These are phyloP conservation scores for Pentamera pediparva DNA, from an alignment of 53 echinoderm and acorn worm genomes.

Conservation along the genomic window DNA sequence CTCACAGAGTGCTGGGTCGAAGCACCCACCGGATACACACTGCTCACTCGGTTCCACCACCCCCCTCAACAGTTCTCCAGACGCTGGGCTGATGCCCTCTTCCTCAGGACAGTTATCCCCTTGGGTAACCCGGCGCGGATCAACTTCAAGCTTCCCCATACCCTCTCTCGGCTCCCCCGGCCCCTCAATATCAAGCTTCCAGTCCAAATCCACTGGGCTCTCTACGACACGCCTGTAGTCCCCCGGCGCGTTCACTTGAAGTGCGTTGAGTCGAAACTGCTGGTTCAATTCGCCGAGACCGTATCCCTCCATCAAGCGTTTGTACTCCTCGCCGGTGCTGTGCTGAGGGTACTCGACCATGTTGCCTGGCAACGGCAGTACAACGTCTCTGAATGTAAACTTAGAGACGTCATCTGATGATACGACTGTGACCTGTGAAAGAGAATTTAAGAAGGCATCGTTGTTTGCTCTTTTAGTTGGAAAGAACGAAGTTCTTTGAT, in stretches of 20 bases:
- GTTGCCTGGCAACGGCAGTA: slow-evolving; percentile 88
- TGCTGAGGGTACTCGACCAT: slow-evolving; percentile 63
- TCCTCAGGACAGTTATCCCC: too few species aligned
- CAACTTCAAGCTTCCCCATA: neutral
- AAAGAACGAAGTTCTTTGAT: too few species aligned
- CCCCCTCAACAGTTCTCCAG: too few species aligned
- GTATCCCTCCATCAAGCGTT: slow-evolving; percentile 33
- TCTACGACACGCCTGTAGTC: slow-evolving; percentile 66
- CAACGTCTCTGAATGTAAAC: slow-evolving; percentile 55
- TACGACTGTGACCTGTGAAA: slow-evolving; percentile 47
- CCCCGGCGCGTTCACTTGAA: slow-evolving; percentile 78
- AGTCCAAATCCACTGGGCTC: slow-evolving; percentile 38
- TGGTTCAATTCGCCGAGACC: slow-evolving; percentile 43
- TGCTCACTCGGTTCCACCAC: too few species aligned
- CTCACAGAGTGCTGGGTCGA: too few species aligned
- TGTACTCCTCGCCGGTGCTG: slow-evolving; percentile 46
- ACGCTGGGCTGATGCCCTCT: too few species aligned
- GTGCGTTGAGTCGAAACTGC: slow-evolving; percentile 52
- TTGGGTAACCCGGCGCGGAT: too few species aligned
- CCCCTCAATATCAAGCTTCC: neutral
- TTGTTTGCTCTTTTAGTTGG: too few species aligned
- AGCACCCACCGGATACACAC: too few species aligned
- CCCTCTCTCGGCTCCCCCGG: neutral
- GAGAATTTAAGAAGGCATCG: too few species aligned
- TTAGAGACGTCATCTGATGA: slow-evolving; percentile 40